Evolutionary conservation across 2,113 vertebrate species (phyloP).

Genomic region (Cheirogaleus medius): DNA sequence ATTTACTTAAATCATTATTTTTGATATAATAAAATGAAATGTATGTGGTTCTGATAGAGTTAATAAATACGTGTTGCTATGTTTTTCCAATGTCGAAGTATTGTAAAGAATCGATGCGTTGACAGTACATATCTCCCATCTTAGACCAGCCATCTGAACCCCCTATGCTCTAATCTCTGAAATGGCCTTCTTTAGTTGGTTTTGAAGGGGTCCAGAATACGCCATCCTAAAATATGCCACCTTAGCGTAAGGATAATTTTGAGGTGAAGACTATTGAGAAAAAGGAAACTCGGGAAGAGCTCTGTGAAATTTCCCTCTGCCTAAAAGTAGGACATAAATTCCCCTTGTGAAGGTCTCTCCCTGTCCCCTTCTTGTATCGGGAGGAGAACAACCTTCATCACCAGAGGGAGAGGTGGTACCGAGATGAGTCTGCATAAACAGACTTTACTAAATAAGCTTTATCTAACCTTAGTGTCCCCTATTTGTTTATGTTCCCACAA

Average conservation of each 20-base stretch:
- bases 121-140: neutral
- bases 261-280: neutral
- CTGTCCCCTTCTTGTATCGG: no score
- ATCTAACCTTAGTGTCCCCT: neutral
- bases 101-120: neutral
- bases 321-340: no score
- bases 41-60: neutral
- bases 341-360: neutral
- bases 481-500: neutral
- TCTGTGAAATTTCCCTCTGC: fast-evolving
- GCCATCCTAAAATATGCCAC: neutral
- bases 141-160: neutral
- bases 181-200: neutral
- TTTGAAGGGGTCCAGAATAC: neutral
- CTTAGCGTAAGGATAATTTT: neutral
- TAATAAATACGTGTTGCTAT: neutral
- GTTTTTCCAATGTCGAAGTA: neutral
- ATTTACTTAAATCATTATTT: neutral
- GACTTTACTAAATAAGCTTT: neutral
- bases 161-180: neutral
- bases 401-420: neutral
- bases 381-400: neutral
- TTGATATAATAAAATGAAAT: neutral
- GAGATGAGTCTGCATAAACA: neutral
- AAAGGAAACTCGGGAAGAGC: neutral